Base-by-base conservation (phyloP, 2,113 vertebrate species). In the Romanogobio albipinnatus region DNA sequence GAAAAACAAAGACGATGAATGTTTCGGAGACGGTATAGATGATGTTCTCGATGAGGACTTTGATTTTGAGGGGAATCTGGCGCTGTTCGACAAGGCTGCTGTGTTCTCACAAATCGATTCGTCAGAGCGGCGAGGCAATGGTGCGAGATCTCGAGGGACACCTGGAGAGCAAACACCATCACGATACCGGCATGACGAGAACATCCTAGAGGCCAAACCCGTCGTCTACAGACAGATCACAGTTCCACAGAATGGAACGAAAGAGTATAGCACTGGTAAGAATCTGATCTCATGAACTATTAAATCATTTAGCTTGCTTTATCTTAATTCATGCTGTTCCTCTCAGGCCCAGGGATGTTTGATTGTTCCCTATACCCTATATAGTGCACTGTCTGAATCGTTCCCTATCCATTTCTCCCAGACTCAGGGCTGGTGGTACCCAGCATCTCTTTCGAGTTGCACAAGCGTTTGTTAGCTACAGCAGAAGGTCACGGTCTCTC, bases 61-160 rank as follows among this genome's bases (percentile, higher is more conserved):
- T 88, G 98, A 99, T 84, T 99, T 99, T 45, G 98, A 99, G 85
- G 98, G 97, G 59, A 99, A 99, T 90, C 90, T 99, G 90, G 98
- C 98, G 19, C 96, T 99, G 9, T 99, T 99, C 64, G 97, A 99
- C 94, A 99, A 99, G 92, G 98, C 98, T 0, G 98, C 98, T 0
- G 97, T 99, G 81, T 99, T 99, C 78, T 97, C 99, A 33, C 96
- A 99, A 92, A 98, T 99, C 0, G 97, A 99, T 14, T 97, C 95
- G 0, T 96, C 96, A 0, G 98, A 98, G 89, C 94, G 96, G 17
- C 94, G 95, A 39, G 75, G 90, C 0, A 94, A 94, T 3, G 96
- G 97, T 8, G 93, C 94, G 0, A 96, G 96, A 29, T 96, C 97
- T 39, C 92, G 96, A 0, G 96, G 97, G 0, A 95, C 96, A 2